A percentile compares a stretch with the other conserved stretches of the same genome.
Evolutionary conservation across 2,113 vertebrate genomes (phyloP).

Genomic region (Propithecus coquereli): DNA sequence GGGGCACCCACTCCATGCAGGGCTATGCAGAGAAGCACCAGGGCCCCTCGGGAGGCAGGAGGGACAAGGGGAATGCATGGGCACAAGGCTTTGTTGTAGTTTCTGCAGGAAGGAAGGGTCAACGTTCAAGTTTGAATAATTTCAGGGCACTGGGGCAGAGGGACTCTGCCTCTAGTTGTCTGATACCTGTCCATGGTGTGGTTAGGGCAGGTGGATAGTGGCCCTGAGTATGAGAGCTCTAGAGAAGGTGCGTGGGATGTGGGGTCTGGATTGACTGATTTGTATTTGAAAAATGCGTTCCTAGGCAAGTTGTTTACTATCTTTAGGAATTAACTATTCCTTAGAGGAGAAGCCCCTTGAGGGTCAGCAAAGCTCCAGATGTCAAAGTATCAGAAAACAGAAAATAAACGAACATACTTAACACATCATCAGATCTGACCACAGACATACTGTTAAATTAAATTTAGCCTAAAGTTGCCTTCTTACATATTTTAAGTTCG

Average conservation of each 20-base stretch:
- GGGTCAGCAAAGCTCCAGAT: background rate
- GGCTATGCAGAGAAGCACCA: background rate
- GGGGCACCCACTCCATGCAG: too few species aligned
- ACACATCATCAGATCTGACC: background rate
- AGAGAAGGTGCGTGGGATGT: background rate
- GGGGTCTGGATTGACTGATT: background rate
- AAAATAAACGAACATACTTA: background rate
- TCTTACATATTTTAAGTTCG: background rate
- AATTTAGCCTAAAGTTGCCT: background rate
- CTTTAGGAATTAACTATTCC: background rate
- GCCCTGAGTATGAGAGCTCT: too few species aligned
- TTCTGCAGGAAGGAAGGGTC: background rate
- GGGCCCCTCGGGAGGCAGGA: background rate
- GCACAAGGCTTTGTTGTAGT: fast-evolving
- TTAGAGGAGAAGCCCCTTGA: background rate
- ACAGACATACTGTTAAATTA: background rate
- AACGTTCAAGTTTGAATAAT: background rate
- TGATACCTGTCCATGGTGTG: background rate
- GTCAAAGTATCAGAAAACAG: background rate
- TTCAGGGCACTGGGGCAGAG: too few species aligned
- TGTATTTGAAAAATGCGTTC: background rate
- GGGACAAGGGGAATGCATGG: fast-evolving
- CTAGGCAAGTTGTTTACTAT: background rate
- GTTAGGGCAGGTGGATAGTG: background rate
- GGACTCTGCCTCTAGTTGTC: background rate